Evolutionary conservation across 2,888 invertebrate genomes (phyloP).

Genomic region (Synergus itoensis): DNA sequence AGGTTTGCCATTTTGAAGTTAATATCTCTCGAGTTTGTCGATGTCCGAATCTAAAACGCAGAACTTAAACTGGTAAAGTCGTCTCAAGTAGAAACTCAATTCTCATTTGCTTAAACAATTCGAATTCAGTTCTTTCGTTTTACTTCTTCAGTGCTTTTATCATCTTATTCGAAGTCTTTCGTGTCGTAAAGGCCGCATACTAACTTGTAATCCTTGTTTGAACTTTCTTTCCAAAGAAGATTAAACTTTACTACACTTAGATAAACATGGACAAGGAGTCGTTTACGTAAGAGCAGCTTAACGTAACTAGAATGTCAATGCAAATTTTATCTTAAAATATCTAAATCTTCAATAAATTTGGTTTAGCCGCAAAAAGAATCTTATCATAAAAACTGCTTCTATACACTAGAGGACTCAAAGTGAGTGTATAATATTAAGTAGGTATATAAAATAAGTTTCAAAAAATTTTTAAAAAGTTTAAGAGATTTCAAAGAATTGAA

Average conservation of each 20-base stretch:
- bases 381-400: no score
- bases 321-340: no score
- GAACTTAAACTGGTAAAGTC: slow-evolving; percentile 2
- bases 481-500: background rate
- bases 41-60: slow-evolving; percentile 9
- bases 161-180: background rate
- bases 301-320: background rate
- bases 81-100: slow-evolving; percentile 8
- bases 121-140: background rate
- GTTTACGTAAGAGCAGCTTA: slow-evolving; percentile 24
- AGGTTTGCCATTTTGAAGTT: slow-evolving; percentile 38
- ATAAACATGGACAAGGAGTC: background rate
- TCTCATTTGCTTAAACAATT: background rate
- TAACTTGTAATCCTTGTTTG: background rate
- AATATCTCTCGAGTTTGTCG: slow-evolving; percentile 27
- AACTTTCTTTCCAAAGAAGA: slow-evolving; percentile 28
- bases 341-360: no score
- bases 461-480: background rate
- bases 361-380: no score
- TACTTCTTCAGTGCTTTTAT: background rate
- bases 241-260: slow-evolving; percentile 25
- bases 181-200: background rate
- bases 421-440: no score
- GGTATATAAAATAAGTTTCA: no score
- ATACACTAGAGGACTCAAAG: no score